Conservation (phyloP, 2,113 vertebrate genomes). For the Fulmarus glacialis region DNA sequence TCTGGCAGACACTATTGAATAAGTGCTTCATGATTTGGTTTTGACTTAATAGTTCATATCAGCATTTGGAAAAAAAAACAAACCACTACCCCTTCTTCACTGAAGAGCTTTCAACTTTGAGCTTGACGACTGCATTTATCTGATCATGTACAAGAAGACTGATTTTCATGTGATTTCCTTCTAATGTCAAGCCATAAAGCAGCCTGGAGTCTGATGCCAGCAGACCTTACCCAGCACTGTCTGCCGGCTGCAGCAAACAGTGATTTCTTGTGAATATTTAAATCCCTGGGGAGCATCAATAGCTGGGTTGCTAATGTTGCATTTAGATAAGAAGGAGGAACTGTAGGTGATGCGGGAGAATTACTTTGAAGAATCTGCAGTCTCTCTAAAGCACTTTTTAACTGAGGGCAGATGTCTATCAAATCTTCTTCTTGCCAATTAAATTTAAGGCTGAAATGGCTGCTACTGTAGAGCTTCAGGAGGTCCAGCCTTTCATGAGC, state of each 20-base stretch:
- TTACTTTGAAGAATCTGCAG: not conserved
- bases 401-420: not conserved
- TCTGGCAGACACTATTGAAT: not conserved
- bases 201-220: not conserved
- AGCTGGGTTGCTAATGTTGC: not conserved
- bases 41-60: not conserved
- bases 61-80: not conserved
- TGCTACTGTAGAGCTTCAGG: not conserved
- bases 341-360: not conserved
- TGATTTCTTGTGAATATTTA: not conserved
- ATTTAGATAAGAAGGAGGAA: constrained; percentile 4
- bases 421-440: not conserved
- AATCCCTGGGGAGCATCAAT: not conserved
- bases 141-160: not conserved
- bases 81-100: not conserved
- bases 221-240: not conserved
- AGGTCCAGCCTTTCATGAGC: not conserved
- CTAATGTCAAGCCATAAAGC: not conserved
- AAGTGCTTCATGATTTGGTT: not conserved
- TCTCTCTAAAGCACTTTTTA: not conserved
- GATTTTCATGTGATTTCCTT: not conserved
- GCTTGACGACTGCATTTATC: not conserved
- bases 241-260: not conserved
- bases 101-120: not conserved
- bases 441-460: not conserved